Percentiles rank a stretch among this genome's conserved stretches.
Evolutionary conservation across 2,113 vertebrate genomes (phyloP).

Genomic region (Microtus pennsylvanicus): DNA sequence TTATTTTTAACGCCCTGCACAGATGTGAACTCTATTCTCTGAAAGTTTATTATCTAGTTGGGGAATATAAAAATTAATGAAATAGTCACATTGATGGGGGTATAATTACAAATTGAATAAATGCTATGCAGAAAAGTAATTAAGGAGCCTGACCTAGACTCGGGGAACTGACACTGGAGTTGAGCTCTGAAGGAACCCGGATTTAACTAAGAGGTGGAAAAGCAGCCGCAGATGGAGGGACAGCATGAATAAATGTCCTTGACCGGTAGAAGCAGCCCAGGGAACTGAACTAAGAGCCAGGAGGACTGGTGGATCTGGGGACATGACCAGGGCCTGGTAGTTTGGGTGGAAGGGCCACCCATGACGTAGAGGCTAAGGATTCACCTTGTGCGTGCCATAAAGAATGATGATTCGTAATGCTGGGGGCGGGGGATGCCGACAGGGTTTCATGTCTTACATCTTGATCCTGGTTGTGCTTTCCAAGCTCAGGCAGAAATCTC

Average conservation of each 20-base stretch:
- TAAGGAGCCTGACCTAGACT: slow-evolving; percentile 63
- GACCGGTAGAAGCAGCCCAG: neutral
- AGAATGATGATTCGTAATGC: neutral
- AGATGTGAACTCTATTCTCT: slow-evolving; percentile 44
- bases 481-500: slow-evolving; percentile 4
- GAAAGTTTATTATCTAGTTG: slow-evolving; percentile 36
- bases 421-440: neutral
- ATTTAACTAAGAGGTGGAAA: slow-evolving; percentile 21
- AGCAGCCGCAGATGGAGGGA: neutral
- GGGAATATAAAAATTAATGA: slow-evolving; percentile 67
- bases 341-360: neutral
- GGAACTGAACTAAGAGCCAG: neutral
- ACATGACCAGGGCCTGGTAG: neutral
- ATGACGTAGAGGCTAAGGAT: neutral
- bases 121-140: slow-evolving; percentile 62
- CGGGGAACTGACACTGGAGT: neutral
- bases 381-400: neutral
- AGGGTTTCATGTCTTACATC: neutral
- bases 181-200: slow-evolving; percentile 37
- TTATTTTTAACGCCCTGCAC: neutral
- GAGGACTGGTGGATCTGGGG: neutral
- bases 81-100: slow-evolving; percentile 15
- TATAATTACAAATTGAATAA: slow-evolving; percentile 65
- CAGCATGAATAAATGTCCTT: fast-evolving
- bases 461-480: neutral